Evolutionary conservation across 1,140 invertebrate species (phyloP).

Genomic region (Gonatopus flavifemur): DNA sequence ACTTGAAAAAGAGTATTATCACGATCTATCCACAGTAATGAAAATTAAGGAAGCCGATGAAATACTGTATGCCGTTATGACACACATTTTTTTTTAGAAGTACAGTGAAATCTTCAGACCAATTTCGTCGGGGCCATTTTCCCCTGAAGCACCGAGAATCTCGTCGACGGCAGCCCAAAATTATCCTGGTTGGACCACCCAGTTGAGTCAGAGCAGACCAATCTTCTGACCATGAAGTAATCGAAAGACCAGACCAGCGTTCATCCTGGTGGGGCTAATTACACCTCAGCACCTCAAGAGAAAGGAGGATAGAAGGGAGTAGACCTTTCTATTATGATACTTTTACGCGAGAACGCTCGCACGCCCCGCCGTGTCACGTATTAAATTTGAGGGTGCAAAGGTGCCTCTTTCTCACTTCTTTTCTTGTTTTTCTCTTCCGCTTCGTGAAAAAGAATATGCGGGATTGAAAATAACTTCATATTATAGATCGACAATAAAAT

Average conservation of each 20-base stretch:
- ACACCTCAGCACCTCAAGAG: conserved; percentile 32
- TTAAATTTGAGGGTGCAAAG: conserved; percentile 48
- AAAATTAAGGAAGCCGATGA: too few species aligned
- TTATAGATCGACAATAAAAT: too few species aligned
- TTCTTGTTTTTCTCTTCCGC: too few species aligned
- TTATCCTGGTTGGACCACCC: conserved; percentile 52
- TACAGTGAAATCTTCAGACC: too few species aligned
- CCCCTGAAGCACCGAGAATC: conserved; percentile 28
- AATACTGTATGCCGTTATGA: too few species aligned
- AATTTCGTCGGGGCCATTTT: conserved; percentile 45
- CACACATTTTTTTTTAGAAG: too few species aligned
- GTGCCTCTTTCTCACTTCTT: too few species aligned
- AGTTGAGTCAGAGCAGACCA: conserved; percentile 41
- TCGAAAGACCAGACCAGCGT: conserved; percentile 24
- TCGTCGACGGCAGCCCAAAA: conserved; percentile 43
- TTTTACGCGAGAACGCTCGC: conserved; percentile 27
- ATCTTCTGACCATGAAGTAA: conserved; percentile 46
- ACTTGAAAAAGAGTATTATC: too few species aligned
- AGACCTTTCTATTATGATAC: conserved; percentile 40
- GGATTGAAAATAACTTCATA: too few species aligned
- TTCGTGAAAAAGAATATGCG: too few species aligned
- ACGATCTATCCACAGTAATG: too few species aligned
- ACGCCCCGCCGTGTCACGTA: conserved; percentile 36
- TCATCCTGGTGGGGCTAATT: conserved; percentile 45
- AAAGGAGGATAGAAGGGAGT: too few species aligned